Conservation (phyloP, 1,140 invertebrate species). For the Rhopalosiphum maidis region DNA sequence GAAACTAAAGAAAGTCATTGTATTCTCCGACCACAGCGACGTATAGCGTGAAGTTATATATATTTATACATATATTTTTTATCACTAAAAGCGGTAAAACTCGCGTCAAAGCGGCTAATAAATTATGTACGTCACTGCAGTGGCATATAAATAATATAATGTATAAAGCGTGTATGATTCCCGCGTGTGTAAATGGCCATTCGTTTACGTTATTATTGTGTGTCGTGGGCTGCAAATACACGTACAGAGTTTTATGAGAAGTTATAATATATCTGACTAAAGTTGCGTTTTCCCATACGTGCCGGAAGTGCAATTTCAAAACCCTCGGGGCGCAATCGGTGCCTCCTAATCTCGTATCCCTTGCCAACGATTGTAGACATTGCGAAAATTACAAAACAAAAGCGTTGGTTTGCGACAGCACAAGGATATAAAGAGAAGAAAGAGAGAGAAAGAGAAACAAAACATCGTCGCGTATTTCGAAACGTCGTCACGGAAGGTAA, state of each 20-base stretch:
- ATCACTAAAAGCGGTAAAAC: conserved; percentile 12
- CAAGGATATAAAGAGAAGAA: not conserved
- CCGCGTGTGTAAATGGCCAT: not conserved
- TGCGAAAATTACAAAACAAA: conserved; percentile 41
- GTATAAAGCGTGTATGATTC: not conserved
- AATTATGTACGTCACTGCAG: not conserved
- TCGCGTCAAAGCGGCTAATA: conserved; percentile 2
- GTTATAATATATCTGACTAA: not conserved
- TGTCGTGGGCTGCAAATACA: not conserved
- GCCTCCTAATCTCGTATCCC: conserved; percentile 28
- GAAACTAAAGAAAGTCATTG: conserved; percentile 8
- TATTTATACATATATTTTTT: not conserved
- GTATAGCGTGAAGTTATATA: not conserved
- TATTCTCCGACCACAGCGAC: not conserved
- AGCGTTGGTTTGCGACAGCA: not conserved
- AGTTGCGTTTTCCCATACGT: conserved; percentile 1
- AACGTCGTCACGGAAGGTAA: not conserved
- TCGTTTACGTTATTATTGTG: not conserved
- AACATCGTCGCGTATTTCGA: not conserved
- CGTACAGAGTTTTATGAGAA: not conserved
- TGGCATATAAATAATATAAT: not conserved
- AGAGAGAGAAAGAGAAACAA: not conserved
- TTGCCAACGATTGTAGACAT: conserved; percentile 27
- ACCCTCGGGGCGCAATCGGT: not conserved
- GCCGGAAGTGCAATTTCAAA: conserved; percentile 32